Percentiles rank a stretch among this genome's conserved stretches.
Conservation (phyloP, 2,888 invertebrate genomes). For the Empis livida region DNA sequence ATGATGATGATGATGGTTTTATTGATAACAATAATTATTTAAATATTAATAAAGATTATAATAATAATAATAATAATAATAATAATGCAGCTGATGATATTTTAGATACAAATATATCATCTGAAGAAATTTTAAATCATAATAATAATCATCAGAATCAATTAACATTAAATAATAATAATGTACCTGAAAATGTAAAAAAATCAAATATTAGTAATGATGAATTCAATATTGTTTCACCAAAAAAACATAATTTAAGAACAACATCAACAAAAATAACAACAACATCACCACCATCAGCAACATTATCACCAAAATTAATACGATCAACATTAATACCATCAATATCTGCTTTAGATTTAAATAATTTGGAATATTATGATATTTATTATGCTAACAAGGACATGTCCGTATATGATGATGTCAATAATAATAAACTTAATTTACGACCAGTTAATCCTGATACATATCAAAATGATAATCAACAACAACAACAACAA, state of each 20-base stretch:
- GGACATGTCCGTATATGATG: constrained; percentile 34
- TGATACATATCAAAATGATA: constrained; percentile 25
- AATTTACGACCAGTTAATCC: constrained; percentile 27
- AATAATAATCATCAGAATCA: background rate
- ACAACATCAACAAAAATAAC: constrained; percentile 3
- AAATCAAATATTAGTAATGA: background rate
- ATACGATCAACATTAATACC: constrained; percentile 2
- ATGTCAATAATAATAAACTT: constrained; percentile 34
- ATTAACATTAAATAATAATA: background rate
- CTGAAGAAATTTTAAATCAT: background rate
- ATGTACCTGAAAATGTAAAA: constrained; percentile 2
- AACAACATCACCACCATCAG: constrained; percentile 6
- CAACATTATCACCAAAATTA: constrained; percentile 5
- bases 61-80: background rate
- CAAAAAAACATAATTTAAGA: background rate
- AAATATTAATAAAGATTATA: constrained; percentile 1
- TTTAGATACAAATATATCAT: background rate
- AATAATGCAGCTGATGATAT: background rate
- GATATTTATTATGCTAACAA: constrained; percentile 29
- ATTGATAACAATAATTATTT: constrained; percentile 7
- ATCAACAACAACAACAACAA: constrained; percentile 8
- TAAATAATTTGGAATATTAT: constrained; percentile 6
- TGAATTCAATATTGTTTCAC: no score
- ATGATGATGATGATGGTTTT: constrained; percentile 14
- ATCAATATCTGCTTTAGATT: background rate